Conservation (phyloP, 1,140 invertebrate genomes). For the Lamellibrachia luymesi region DNA sequence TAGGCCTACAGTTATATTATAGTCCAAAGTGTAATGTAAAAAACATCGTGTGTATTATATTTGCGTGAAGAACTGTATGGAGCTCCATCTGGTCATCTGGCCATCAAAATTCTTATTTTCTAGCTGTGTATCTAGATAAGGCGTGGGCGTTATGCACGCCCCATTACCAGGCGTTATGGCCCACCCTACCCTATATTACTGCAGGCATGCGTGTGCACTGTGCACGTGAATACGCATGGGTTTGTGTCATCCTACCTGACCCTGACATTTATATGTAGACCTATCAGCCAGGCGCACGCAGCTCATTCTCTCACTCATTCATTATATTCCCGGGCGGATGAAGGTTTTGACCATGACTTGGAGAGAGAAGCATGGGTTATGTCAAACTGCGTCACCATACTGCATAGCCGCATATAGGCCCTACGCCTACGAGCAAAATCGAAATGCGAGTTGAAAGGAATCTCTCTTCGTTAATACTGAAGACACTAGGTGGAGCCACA, state of each 20-base stretch:
- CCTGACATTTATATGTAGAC: neutral
- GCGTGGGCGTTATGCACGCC: too few species aligned
- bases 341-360: neutral
- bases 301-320: too few species aligned
- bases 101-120: too few species aligned
- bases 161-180: too few species aligned
- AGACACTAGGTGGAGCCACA: neutral
- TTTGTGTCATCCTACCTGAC: neutral
- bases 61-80: too few species aligned
- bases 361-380: neutral
- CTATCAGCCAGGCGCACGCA: neutral
- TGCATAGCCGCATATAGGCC: neutral
- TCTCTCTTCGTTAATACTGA: neutral
- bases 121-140: too few species aligned
- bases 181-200: too few species aligned
- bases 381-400: neutral
- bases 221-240: neutral
- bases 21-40: too few species aligned
- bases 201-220: too few species aligned
- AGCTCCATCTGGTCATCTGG: too few species aligned
- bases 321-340: neutral
- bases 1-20: too few species aligned
- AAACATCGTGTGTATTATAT: too few species aligned
- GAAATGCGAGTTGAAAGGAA: neutral
- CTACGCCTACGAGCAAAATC: neutral